Percentiles rank a stretch among this genome's conserved stretches.
phyloP scores from a whole-genome alignment of 2,888 invertebrate species.

The Cepaea hortensis region DNA sequence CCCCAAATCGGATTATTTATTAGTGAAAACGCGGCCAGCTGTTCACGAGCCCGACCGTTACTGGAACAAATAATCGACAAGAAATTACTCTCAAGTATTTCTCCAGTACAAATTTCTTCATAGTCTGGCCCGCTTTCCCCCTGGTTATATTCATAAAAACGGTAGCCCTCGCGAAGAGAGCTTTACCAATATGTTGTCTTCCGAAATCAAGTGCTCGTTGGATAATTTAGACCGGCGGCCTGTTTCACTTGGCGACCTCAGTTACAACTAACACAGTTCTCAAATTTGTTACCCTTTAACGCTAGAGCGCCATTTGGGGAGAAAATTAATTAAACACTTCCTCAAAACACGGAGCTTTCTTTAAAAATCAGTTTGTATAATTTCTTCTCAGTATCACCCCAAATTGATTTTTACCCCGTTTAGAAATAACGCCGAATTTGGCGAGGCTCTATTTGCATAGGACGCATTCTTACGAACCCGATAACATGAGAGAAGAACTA shows the following conservation, averaged over 20 bases:
- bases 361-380: conserved; percentile 46
- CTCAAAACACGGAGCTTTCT: conserved; percentile 14
- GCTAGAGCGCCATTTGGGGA: background rate
- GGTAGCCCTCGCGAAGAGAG: background rate
- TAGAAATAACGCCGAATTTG: conserved; percentile 31
- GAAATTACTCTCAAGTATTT: background rate
- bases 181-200: conserved; percentile 11
- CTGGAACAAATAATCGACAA: background rate
- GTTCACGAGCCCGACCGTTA: background rate
- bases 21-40: background rate
- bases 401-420: conserved; percentile 29
- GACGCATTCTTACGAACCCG: conserved; percentile 35
- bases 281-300: conserved; percentile 26
- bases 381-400: conserved; percentile 23
- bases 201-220: background rate
- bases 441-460: conserved; percentile 39
- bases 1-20: background rate
- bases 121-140: background rate
- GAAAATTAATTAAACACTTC: conserved; percentile 43
- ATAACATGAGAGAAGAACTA: conserved; percentile 27
- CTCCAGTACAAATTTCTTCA: background rate
- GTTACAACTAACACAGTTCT: conserved; percentile 26
- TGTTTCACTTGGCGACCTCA: conserved; percentile 23
- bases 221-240: conserved; percentile 14
- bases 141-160: background rate